Conservation (phyloP, 1,140 invertebrate genomes). For the Drosophila triauraria region DNA sequence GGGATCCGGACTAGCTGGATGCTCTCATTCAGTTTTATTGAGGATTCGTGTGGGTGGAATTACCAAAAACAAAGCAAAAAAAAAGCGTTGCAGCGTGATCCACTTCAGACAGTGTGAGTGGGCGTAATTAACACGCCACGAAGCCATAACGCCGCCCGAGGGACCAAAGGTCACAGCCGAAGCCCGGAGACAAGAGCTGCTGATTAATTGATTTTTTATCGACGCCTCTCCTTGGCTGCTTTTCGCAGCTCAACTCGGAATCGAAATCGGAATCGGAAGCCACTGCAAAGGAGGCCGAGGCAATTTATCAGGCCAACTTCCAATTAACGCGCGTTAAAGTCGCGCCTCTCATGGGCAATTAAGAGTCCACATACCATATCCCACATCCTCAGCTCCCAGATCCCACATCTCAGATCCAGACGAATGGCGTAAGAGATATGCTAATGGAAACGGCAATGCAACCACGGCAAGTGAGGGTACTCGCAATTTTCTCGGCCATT, state of each 20-base stretch:
- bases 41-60: slow-evolving; percentile 9
- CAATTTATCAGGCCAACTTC: slow-evolving; percentile 47
- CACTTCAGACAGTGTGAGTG: slow-evolving; percentile 19
- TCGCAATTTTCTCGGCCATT: slow-evolving; percentile 13
- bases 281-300: slow-evolving; percentile 22
- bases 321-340: slow-evolving; percentile 61
- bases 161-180: slow-evolving; percentile 53
- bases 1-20: slow-evolving; percentile 29
- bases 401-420: not conserved
- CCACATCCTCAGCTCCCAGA: not conserved
- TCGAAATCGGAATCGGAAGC: slow-evolving; percentile 25
- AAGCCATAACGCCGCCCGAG: slow-evolving; percentile 53
- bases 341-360: slow-evolving; percentile 45
- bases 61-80: not conserved
- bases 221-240: slow-evolving; percentile 30
- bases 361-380: slow-evolving; percentile 10
- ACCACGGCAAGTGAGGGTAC: slow-evolving; percentile 19
- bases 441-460: slow-evolving; percentile 15
- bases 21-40: slow-evolving; percentile 43
- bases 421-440: slow-evolving; percentile 8
- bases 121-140: slow-evolving; percentile 43
- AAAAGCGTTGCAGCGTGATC: slow-evolving; percentile 23
- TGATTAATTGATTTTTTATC: slow-evolving; percentile 73
- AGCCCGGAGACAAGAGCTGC: slow-evolving; percentile 43
- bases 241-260: slow-evolving; percentile 2